These are phyloP conservation scores for Camponotus fellah DNA, from an alignment of 2,888 invertebrate species.

Conservation along the genomic window DNA sequence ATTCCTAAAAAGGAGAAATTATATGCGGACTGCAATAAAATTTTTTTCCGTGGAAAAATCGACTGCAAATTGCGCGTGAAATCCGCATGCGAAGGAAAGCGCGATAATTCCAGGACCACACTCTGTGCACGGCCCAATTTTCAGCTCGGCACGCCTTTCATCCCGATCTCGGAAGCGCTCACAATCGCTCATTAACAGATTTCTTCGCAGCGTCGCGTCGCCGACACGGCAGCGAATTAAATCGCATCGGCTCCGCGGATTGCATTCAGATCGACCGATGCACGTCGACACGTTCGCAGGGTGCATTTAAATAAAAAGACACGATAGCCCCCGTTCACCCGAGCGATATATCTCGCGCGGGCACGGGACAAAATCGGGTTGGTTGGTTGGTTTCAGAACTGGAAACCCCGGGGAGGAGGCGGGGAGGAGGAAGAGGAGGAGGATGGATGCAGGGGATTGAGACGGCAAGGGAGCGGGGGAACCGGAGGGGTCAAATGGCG, in stretches of 20 bases:
- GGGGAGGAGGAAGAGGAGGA: not conserved
- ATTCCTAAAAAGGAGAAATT: not conserved
- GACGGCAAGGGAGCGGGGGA: slow-evolving; percentile 42
- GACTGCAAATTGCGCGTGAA: slow-evolving; percentile 30
- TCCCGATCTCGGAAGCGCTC: slow-evolving; percentile 75
- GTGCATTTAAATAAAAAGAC: slow-evolving; percentile 84
- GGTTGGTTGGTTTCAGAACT: slow-evolving; percentile 39
- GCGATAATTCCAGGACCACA: slow-evolving; percentile 55
- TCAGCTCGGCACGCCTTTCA: slow-evolving; percentile 76
- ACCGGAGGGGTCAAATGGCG: slow-evolving; percentile 84
- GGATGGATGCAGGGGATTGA: slow-evolving; percentile 4
- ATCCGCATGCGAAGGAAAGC: slow-evolving; percentile 61
- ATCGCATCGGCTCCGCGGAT: slow-evolving; percentile 78
- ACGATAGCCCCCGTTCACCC: slow-evolving; percentile 71
- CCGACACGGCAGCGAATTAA: slow-evolving; percentile 74
- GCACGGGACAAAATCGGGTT: slow-evolving; percentile 51
- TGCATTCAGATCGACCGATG: slow-evolving; percentile 71
- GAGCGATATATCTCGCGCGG: slow-evolving; percentile 72
- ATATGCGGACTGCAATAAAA: not conserved
- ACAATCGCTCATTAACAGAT: slow-evolving; percentile 86
- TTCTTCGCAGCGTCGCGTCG: slow-evolving; percentile 77
- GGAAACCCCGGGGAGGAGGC: not conserved
- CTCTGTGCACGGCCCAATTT: slow-evolving; percentile 75
- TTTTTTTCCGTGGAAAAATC: slow-evolving; percentile 24
- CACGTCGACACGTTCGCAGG: slow-evolving; percentile 71